Base-by-base conservation (phyloP, 2,113 vertebrate genomes). In the Bombycilla garrulus region DNA sequence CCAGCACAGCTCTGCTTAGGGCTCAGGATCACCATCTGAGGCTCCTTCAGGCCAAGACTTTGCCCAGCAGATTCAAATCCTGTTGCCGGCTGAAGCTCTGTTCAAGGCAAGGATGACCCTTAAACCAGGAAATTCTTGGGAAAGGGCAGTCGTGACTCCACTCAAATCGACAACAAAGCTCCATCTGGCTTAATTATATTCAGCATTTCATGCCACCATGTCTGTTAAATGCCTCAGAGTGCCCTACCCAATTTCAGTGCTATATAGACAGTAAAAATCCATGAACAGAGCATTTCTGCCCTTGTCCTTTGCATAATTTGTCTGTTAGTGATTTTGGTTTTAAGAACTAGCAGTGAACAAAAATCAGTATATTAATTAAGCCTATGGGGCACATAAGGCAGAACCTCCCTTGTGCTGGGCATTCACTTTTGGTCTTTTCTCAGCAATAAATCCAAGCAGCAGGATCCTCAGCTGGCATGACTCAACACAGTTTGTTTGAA, bases 391-490 rank as follows among this genome's bases (percentile, higher is more conserved):
- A 92, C 57, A 65, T 78, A 47, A 84, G 33, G 71, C 83, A 91
- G 81, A 94, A 65, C 47, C 72, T 90, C 69, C 73, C 57, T 93
- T 64, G 80, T 86, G 86, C 92, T 70, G 72, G 83, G 72, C 64
- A 78, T 81, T 95, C 82, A 67, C 36, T 92, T 93, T 79, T 74
- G 83, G 88, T 66, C 72, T 94, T 97, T 86, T 92, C 88, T 78
- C 57, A 86, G 91, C 83, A 93, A 62, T 89, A 91, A 94, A 92
- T 67, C 38, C 38, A 81, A 38, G 13, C 80, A 89, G 88, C 36
- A 2, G 91, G 92, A 86, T 88, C 72, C 60, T 92, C 69, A 62
- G 94, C 94, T 94, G 92, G 72, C 56, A 35, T 81, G 82, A 86
- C 81, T 93, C 94, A 95, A 88, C 82, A 78, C 58, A 67, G 91